Percentiles rank a stretch among this genome's conserved stretches.
These are phyloP conservation scores for Hetaerina titia DNA, from an alignment of 2,888 invertebrate species.

Conservation along the genomic window DNA sequence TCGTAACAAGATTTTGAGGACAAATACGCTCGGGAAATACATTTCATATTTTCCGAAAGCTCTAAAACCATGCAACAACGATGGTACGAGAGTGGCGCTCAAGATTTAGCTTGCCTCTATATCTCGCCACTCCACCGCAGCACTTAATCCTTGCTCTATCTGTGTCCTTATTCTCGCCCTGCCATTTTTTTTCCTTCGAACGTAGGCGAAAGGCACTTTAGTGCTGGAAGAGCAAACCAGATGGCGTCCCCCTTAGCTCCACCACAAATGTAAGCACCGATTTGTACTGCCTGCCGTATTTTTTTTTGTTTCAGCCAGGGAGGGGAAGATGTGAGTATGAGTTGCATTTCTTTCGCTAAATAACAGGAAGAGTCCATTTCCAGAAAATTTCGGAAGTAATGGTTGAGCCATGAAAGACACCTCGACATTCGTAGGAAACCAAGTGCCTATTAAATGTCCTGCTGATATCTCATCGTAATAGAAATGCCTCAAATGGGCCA, in stretches of 20 bases:
- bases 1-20: background rate
- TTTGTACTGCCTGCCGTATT: background rate
- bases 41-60: background rate
- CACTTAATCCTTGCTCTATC: constrained; percentile 7
- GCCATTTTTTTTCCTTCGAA: background rate
- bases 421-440: background rate
- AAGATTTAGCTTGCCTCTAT: background rate
- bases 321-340: background rate
- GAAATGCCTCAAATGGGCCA: too few species aligned
- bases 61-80: background rate
- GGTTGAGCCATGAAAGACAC: background rate
- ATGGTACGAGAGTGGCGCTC: background rate
- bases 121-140: background rate
- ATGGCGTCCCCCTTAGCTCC: background rate
- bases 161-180: constrained; percentile 8
- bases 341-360: background rate
- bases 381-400: background rate
- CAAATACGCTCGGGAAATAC: background rate
- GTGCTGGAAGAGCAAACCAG: background rate
- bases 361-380: background rate
- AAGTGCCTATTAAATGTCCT: too few species aligned
- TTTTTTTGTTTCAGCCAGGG: background rate
- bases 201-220: background rate
- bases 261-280: background rate
- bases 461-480: too few species aligned